Evolutionary conservation across 2,797 vertebrate species (phyloP).

Genomic region (Amazona ochrocephala): DNA sequence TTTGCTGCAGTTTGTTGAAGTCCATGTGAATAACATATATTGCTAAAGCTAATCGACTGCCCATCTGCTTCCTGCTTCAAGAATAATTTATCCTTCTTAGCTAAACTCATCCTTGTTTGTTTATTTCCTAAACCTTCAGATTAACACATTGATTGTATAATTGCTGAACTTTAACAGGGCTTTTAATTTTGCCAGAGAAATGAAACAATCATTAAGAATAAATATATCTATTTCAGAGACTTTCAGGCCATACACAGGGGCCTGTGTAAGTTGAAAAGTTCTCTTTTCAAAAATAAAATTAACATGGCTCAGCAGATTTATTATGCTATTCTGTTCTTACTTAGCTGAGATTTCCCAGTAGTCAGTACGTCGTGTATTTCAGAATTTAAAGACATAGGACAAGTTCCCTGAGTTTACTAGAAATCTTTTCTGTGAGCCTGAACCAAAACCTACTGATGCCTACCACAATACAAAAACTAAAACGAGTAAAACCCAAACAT

Average conservation of each 20-base stretch:
- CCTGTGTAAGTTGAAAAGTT: neutral
- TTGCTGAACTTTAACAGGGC: neutral
- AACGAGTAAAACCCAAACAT: fast-evolving
- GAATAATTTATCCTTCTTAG: conserved; percentile 14
- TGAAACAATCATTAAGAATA: neutral
- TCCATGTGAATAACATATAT: neutral
- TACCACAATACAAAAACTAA: neutral
- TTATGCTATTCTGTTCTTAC: neutral
- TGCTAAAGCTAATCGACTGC: conserved; percentile 29
- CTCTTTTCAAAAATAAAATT: neutral
- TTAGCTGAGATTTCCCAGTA: neutral
- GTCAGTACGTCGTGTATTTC: neutral
- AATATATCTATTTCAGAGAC: neutral
- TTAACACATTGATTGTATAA: neutral
- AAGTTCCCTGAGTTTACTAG: neutral
- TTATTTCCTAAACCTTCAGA: neutral
- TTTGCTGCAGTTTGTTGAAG: conserved; percentile 9
- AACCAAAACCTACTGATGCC: neutral
- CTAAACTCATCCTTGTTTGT: neutral
- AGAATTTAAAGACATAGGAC: neutral
- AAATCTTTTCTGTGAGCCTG: neutral
- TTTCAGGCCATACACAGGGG: neutral
- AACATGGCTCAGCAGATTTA: neutral
- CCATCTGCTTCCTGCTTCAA: conserved; percentile 22
- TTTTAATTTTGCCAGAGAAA: neutral